phyloP scores from a whole-genome alignment of 2,797 vertebrate genomes.

The Enteromius mattozi region DNA sequence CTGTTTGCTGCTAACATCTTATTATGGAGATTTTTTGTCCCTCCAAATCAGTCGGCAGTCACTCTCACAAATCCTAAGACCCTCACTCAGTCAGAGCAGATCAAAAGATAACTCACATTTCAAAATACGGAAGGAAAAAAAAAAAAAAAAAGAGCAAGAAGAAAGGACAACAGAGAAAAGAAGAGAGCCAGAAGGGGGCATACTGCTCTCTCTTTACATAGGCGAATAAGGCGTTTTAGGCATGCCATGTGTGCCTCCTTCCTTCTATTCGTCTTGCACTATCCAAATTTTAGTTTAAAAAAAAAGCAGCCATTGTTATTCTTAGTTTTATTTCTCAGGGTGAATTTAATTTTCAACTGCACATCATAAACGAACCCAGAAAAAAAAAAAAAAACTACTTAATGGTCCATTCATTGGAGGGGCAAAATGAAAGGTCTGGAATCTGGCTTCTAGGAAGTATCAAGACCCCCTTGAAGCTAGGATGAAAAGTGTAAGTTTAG shows the following conservation, averaged over 20 bases:
- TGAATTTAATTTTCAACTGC: not conserved
- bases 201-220: constrained; percentile 84
- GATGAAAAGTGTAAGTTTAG: constrained; percentile 87
- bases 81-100: constrained; percentile 80
- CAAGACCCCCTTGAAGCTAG: constrained; percentile 81
- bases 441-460: constrained; percentile 77
- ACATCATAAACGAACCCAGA: constrained; percentile 1
- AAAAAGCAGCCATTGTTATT: not conserved
- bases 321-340: not conserved
- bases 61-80: constrained; percentile 76
- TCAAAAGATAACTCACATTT: constrained; percentile 85
- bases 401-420: constrained; percentile 13
- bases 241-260: constrained; percentile 70
- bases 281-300: not conserved
- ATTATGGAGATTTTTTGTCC: constrained; percentile 77
- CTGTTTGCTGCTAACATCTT: constrained; percentile 79
- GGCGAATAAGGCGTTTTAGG: constrained; percentile 81
- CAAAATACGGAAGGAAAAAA: constrained; percentile 67
- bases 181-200: constrained; percentile 97
- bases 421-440: constrained; percentile 70
- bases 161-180: constrained; percentile 77
- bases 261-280: constrained; percentile 61
- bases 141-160: constrained; percentile 67
- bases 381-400: not conserved
- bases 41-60: constrained; percentile 70